Evolutionary conservation across 1,140 invertebrate genomes (phyloP).

Genomic region (Goniozus legneri): DNA sequence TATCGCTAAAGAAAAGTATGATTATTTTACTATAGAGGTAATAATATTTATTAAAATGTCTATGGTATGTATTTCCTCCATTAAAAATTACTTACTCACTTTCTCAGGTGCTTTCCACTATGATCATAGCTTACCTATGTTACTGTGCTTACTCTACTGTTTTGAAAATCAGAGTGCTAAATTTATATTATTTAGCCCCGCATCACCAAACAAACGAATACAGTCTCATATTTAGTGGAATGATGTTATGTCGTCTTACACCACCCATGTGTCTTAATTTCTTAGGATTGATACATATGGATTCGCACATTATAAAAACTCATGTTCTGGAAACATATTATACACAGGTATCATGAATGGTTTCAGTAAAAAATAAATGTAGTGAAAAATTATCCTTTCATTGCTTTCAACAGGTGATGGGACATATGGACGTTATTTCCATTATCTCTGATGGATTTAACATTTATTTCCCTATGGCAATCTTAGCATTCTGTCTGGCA

Average conservation of each 20-base stretch:
- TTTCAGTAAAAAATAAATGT: neutral
- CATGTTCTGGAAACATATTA: conserved; percentile 81
- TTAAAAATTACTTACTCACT: neutral
- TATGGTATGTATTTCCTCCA: neutral
- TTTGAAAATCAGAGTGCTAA: conserved; percentile 92
- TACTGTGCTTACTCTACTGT: conserved; percentile 98
- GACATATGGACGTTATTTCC: conserved; percentile 97
- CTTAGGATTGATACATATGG: conserved; percentile 95
- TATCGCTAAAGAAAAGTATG: conserved; percentile 74
- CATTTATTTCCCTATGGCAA: conserved; percentile 97
- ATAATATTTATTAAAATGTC: conserved; percentile 26
- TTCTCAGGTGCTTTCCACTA: conserved; percentile 77
- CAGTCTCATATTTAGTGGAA: conserved; percentile 96
- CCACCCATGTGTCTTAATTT: conserved; percentile 99
- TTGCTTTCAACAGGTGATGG: conserved; percentile 81
- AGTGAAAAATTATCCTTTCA: neutral
- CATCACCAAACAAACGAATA: conserved; percentile 99
- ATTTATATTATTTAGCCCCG: conserved; percentile 95
- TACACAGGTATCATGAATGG: conserved; percentile 66
- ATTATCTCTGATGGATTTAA: conserved; percentile 98
- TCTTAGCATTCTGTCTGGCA: conserved; percentile 88
- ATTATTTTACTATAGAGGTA: conserved; percentile 95
- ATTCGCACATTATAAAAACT: conserved; percentile 90
- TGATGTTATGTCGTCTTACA: conserved; percentile 95
- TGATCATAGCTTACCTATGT: conserved; percentile 91